These are phyloP conservation scores for Hartigia nigra DNA, from an alignment of 2,888 invertebrate species.

Conservation along the genomic window DNA sequence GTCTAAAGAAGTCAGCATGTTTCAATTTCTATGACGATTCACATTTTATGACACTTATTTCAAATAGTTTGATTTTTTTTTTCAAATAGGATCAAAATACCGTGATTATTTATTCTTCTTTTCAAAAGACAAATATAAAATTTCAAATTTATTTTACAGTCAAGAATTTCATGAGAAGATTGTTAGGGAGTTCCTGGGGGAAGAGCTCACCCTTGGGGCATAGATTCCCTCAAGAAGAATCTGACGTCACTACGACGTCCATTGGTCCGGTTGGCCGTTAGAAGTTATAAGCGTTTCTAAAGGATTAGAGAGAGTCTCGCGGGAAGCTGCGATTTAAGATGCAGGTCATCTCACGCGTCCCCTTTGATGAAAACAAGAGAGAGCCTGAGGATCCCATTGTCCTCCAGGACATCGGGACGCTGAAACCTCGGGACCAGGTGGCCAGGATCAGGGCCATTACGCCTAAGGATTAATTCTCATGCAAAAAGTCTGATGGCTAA, in stretches of 20 bases:
- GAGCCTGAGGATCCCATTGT: conserved; percentile 48
- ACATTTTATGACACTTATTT: neutral
- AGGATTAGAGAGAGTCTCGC: neutral
- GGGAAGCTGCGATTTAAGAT: conserved; percentile 41
- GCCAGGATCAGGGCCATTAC: conserved; percentile 55
- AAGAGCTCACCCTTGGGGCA: neutral
- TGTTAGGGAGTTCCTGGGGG: neutral
- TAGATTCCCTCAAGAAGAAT: neutral
- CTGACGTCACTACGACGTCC: neutral
- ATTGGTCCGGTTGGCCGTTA: neutral
- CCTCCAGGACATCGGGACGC: conserved; percentile 41
- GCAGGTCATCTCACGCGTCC: conserved; percentile 44
- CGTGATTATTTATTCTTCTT: neutral
- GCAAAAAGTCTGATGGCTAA: conserved; percentile 56
- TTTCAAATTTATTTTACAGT: neutral
- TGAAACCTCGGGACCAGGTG: conserved; percentile 49
- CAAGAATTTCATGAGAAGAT: neutral
- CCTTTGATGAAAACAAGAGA: conserved; percentile 40
- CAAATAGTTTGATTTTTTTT: neutral
- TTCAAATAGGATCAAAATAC: neutral
- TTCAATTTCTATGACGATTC: neutral
- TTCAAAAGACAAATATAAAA: neutral
- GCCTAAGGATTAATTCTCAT: conserved; percentile 57
- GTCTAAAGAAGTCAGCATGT: neutral
- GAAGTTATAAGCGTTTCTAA: neutral